Evolutionary conservation across 2,113 vertebrate genomes (phyloP).

Genomic region (Lophura nycthemera): DNA sequence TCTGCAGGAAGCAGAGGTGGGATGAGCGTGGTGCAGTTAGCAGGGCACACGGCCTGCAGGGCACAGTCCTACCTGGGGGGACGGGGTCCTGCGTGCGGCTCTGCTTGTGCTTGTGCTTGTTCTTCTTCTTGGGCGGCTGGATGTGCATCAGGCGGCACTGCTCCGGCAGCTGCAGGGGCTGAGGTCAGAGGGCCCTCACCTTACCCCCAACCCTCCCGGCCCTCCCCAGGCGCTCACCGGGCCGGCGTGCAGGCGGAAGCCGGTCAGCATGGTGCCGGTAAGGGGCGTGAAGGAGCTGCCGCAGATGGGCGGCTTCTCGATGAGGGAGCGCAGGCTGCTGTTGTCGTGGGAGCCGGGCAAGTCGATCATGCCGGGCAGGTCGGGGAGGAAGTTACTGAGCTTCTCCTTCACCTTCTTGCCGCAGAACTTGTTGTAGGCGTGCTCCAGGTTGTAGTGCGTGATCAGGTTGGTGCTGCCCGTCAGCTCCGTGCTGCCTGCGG

Average conservation of each 20-base stretch:
- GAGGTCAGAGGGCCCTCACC: not conserved
- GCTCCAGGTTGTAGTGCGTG: slow-evolving; percentile 96
- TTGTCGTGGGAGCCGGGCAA: slow-evolving; percentile 93
- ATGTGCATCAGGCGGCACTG: slow-evolving; percentile 98
- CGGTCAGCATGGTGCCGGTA: slow-evolving; percentile 92
- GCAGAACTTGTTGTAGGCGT: slow-evolving; percentile 97
- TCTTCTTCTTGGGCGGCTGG: slow-evolving; percentile 98
- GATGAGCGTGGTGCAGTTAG: not conserved
- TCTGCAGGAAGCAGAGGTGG: slow-evolving; percentile 46
- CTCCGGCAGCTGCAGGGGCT: slow-evolving; percentile 87
- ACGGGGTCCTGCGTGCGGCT: slow-evolving; percentile 93
- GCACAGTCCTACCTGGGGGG: slow-evolving; percentile 84
- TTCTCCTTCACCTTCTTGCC: slow-evolving; percentile 99
- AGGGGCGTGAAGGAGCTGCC: slow-evolving; percentile 94
- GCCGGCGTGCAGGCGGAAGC: slow-evolving; percentile 94
- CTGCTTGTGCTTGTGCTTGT: slow-evolving; percentile 96
- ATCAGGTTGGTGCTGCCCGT: slow-evolving; percentile 97
- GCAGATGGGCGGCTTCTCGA: slow-evolving; percentile 95
- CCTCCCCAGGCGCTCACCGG: slow-evolving; percentile 80
- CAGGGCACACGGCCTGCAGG: fast-evolving
- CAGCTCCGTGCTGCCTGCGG: slow-evolving; percentile 89
- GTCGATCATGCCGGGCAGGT: slow-evolving; percentile 98
- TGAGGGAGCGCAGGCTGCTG: slow-evolving; percentile 93
- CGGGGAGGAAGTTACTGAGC: slow-evolving; percentile 96
- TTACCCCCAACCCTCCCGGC: not conserved